Evolutionary conservation across 1,140 invertebrate genomes (phyloP).

Genomic region (Calephelis virginiensis): DNA sequence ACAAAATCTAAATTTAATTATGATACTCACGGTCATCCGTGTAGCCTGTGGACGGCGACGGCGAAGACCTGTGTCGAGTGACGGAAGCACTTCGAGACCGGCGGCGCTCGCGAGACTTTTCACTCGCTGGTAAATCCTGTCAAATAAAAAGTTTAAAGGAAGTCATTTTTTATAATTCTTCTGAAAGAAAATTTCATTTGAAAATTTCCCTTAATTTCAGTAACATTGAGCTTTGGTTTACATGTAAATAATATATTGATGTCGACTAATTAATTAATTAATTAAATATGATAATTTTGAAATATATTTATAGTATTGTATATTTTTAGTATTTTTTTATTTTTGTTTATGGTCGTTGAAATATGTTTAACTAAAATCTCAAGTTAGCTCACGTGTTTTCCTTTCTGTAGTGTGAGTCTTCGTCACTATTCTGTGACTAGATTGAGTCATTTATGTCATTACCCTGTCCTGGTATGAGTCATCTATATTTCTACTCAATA

Average conservation of each 20-base stretch:
- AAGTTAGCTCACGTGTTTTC: neutral
- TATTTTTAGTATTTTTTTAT: too few relatives aligned
- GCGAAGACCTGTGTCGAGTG: conserved; percentile 30
- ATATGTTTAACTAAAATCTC: too few relatives aligned
- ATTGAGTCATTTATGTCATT: neutral
- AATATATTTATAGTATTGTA: too few relatives aligned
- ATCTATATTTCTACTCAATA: neutral
- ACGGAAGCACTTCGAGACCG: conserved; percentile 53
- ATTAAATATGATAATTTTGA: too few relatives aligned
- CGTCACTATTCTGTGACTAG: neutral
- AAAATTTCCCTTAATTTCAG: too few relatives aligned
- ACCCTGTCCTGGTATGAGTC: too few relatives aligned
- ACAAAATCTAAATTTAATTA: conserved; percentile 3
- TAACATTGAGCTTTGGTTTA: too few relatives aligned
- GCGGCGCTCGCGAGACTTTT: conserved; percentile 34
- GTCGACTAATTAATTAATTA: too few relatives aligned
- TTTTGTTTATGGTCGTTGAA: too few relatives aligned
- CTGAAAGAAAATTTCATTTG: too few relatives aligned
- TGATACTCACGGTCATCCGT: conserved; percentile 50
- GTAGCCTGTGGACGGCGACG: conserved; percentile 38
- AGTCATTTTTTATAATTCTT: too few relatives aligned
- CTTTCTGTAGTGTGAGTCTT: neutral
- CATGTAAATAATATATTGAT: too few relatives aligned
- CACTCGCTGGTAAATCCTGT: conserved; percentile 28
- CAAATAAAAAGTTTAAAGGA: neutral